These are phyloP conservation scores for Ooceraea biroi DNA, from an alignment of 1,140 invertebrate genomes.

Conservation along the genomic window DNA sequence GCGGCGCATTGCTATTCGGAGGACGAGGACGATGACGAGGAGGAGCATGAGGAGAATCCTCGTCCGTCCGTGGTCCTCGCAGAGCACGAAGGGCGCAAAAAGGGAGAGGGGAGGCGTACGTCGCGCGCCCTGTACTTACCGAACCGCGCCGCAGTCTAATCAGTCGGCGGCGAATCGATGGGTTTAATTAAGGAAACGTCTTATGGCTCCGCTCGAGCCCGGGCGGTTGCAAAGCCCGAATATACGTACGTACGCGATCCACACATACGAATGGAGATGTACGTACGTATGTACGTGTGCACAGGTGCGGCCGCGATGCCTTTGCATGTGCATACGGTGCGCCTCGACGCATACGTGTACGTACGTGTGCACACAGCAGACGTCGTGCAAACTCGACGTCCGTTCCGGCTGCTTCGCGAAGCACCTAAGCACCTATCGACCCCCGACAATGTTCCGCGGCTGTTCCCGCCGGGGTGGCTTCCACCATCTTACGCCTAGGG, in stretches of 20 bases:
- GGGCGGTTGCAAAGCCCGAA: constrained; percentile 61
- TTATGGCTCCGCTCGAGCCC: constrained; percentile 46
- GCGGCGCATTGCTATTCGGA: constrained; percentile 37
- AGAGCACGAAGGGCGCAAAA: constrained; percentile 33
- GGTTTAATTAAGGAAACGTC: constrained; percentile 75
- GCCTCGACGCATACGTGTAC: constrained; percentile 3
- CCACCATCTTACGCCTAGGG: constrained; percentile 26
- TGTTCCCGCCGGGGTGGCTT: background rate
- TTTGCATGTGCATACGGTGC: constrained; percentile 26
- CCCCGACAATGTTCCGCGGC: constrained; percentile 18
- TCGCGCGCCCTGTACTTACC: constrained; percentile 45
- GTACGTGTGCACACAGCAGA: background rate
- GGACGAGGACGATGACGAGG: background rate
- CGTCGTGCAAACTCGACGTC: constrained; percentile 45
- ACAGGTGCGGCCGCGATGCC: constrained; percentile 38
- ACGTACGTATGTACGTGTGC: background rate
- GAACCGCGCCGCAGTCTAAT: constrained; percentile 66
- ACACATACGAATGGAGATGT: background rate
- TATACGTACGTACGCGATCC: constrained; percentile 33
- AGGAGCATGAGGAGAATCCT: background rate
- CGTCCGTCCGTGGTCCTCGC: constrained; percentile 1
- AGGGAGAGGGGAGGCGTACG: constrained; percentile 42
- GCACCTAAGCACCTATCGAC: constrained; percentile 47
- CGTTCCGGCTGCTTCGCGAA: constrained; percentile 29
- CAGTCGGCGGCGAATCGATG: constrained; percentile 72